A percentile compares a stretch with the other conserved stretches of the same genome.
These are phyloP conservation scores for Clunio marinus DNA, from an alignment of 2,888 invertebrate genomes.

Conservation along the genomic window DNA sequence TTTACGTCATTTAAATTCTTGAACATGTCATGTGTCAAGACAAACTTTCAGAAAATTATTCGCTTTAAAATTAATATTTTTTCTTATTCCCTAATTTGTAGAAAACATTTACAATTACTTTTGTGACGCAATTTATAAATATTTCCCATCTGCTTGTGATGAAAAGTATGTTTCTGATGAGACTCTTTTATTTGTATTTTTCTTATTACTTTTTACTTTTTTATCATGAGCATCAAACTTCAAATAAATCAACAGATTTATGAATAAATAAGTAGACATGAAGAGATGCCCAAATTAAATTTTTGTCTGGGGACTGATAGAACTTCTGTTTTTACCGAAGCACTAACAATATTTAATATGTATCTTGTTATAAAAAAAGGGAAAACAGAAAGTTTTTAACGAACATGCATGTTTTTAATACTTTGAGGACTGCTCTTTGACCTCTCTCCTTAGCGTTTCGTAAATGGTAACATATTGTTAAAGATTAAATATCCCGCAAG, in stretches of 20 bases:
- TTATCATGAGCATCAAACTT: background rate
- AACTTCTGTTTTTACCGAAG: constrained; percentile 16
- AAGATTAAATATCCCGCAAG: constrained; percentile 37
- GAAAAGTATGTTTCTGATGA: background rate
- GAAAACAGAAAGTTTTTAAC: constrained; percentile 16
- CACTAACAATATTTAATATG: constrained; percentile 9
- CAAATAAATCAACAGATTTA: constrained; percentile 8
- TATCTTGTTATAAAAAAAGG: constrained; percentile 20
- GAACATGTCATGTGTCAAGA: no score
- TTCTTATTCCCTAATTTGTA: no score
- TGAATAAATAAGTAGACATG: background rate
- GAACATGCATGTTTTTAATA: constrained; percentile 32
- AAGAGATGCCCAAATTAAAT: constrained; percentile 16
- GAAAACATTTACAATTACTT: no score
- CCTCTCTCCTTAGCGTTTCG: constrained; percentile 26
- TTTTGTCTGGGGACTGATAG: background rate
- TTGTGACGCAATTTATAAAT: background rate
- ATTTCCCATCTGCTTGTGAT: no score
- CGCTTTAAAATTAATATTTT: no score
- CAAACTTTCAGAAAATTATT: no score
- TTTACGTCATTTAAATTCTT: no score
- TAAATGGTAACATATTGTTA: constrained; percentile 39
- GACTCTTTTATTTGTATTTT: background rate
- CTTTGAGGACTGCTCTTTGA: constrained; percentile 37
- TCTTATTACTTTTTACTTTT: background rate